Evolutionary conservation across 2,113 vertebrate species (phyloP).

Genomic region (Diadophis punctatus): DNA sequence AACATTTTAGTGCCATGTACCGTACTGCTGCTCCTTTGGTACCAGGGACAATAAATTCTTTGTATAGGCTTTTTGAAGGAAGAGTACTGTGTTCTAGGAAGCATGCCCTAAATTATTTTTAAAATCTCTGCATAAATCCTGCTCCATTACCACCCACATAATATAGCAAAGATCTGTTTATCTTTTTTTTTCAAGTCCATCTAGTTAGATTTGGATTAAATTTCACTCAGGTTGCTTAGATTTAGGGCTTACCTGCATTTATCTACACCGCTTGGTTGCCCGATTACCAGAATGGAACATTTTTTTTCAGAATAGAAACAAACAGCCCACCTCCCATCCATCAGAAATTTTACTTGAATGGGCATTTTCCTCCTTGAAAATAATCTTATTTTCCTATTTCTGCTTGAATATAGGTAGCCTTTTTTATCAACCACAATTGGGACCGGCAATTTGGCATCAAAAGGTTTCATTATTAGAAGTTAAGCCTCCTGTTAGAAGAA

Average conservation of each 20-base stretch:
- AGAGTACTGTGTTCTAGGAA: background rate
- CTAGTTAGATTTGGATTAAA: background rate
- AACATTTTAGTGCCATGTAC: too few relatives aligned
- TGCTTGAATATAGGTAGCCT: background rate
- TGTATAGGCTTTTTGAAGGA: background rate
- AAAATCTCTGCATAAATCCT: background rate
- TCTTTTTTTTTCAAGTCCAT: background rate
- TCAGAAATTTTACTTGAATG: background rate
- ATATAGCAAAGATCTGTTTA: background rate
- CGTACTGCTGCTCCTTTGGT: background rate
- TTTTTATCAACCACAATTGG: background rate
- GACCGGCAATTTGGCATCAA: background rate
- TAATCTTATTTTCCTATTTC: background rate
- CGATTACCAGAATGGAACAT: background rate
- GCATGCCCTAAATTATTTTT: background rate
- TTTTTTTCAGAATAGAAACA: background rate
- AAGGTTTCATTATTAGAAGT: background rate
- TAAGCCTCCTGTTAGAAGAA: background rate
- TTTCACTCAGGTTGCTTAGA: background rate
- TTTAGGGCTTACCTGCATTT: background rate
- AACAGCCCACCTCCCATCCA: background rate
- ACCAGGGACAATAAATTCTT: background rate
- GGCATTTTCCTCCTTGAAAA: background rate
- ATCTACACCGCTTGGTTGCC: background rate
- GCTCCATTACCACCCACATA: background rate